A percentile compares a stretch with the other conserved stretches of the same genome.
Conservation (phyloP, 2,113 vertebrate species). For the Rhombomys opimus region DNA sequence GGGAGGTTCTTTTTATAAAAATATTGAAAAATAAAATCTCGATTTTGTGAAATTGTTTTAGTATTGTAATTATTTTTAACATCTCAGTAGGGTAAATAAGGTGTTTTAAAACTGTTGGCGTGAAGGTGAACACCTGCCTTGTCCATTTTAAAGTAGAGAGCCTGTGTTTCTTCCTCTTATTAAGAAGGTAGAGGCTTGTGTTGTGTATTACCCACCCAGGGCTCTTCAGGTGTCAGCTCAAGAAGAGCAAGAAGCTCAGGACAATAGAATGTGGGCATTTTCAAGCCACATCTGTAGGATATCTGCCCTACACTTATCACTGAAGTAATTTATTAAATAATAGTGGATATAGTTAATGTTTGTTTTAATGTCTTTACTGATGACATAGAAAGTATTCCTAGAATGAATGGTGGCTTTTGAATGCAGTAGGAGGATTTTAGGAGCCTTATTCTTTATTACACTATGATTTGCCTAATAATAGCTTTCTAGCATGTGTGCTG, state of each 20-base stretch:
- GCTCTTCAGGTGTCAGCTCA: not conserved
- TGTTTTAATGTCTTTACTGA: not conserved
- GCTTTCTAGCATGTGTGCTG: not conserved
- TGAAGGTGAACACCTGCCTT: not conserved
- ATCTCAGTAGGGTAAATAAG: not conserved
- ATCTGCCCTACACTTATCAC: not conserved
- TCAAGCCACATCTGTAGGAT: slow-evolving; percentile 33
- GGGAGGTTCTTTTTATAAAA: not conserved
- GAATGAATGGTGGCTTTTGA: not conserved
- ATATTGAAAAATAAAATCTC: not conserved
- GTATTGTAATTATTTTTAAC: slow-evolving; percentile 38
- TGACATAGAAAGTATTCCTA: not conserved
- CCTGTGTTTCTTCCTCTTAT: not conserved
- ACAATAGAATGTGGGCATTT: not conserved
- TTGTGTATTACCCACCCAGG: not conserved
- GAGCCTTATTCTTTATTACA: not conserved
- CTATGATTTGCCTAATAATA: not conserved
- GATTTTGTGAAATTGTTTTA: not conserved
- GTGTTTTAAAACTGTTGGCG: not conserved
- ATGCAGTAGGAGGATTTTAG: not conserved
- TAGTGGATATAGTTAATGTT: not conserved
- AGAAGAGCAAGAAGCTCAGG: not conserved
- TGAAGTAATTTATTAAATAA: not conserved
- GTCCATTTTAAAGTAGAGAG: not conserved
- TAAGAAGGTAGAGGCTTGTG: not conserved